Evolutionary conservation across 2,888 invertebrate species (phyloP), one percentile per base, ranked within the genome.

Genomic region (Agapostemon virescens): DNA sequence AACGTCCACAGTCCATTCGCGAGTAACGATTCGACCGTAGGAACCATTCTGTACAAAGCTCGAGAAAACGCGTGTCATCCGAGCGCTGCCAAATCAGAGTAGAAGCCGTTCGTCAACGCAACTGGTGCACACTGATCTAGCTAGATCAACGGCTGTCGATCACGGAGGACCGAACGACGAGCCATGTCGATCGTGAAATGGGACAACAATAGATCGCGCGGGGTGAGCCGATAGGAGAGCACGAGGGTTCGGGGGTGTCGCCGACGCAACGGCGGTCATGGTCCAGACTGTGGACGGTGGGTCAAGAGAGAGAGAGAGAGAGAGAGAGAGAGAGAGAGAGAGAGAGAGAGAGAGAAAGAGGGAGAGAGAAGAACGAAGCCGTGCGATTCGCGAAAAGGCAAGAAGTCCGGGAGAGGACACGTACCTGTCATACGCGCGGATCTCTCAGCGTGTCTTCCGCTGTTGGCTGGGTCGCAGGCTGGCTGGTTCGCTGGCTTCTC

Each of bases 341-440:
- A n/a, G n/a, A n/a, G n/a, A n/a, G n/a, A n/a, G n/a, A n/a, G n/a
- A n/a, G 63, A 68, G 17, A 17, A 20, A n/a, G n/a, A n/a, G n/a
- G n/a, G n/a, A n/a, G n/a, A n/a, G 63, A 68, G 17, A 17, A 20
- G 15, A 26, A 30, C 17, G 58, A 26, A 6, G 15, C 3, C 30
- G 30, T 17, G 30, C 9, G 30, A 69, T 77, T 64, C 45, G 63
- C 55, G 67, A 82, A 76, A 72, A 74, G 55, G 71, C 69, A 66
- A 79, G 71, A 69, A 74, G 63, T 81, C 55, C 63, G 58, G 52
- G n/a, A n/a, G n/a, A n/a, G n/a, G n/a, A n/a, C n/a, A 78, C 85
- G 71, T 86, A 86, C 86, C 86, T 86, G 86, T 86, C 85, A 86
- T 68, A 84, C 72, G 70, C 72, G 70, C 73, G 66, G 73, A 42